These are phyloP conservation scores for Hemicordylus capensis DNA, from an alignment of 2,113 vertebrate genomes.

Conservation along the genomic window DNA sequence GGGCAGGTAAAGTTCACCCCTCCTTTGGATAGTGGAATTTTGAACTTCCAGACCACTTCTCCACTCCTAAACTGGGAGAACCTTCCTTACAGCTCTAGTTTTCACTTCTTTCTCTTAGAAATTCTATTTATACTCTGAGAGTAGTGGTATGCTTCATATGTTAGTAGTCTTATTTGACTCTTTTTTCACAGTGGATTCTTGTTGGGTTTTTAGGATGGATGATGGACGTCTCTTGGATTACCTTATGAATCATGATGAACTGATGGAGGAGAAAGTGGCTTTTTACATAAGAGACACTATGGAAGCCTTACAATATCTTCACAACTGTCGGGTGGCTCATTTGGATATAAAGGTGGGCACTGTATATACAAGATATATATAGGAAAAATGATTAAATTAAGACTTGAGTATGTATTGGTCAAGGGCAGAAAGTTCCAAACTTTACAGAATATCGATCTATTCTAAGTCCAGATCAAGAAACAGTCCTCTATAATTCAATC, in stretches of 20 bases:
- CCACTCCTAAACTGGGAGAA: no score
- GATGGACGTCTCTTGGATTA: conserved; percentile 92
- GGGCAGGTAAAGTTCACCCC: no score
- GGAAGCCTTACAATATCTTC: conserved; percentile 94
- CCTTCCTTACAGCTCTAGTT: no score
- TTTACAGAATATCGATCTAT: not conserved
- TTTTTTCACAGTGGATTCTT: not conserved
- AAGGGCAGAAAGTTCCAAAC: conserved; percentile 26
- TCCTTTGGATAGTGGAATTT: no score
- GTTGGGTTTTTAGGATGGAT: conserved; percentile 85
- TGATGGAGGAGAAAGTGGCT: conserved; percentile 97
- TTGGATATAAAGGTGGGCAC: conserved; percentile 94
- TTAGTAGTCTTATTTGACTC: conserved; percentile 17
- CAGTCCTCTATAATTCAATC: not conserved
- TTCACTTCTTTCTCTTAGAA: not conserved
- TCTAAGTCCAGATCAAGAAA: not conserved
- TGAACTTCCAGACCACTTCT: no score
- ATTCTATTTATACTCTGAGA: not conserved
- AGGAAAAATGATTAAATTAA: conserved; percentile 8
- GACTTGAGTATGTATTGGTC: not conserved
- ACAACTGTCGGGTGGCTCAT: conserved; percentile 94
- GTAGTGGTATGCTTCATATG: conserved; percentile 24
- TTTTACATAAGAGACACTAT: conserved; percentile 93
- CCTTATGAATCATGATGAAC: conserved; percentile 93
- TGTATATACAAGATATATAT: no score